Base-by-base conservation (phyloP, 2,888 invertebrate genomes). In the Xylocampa areola region DNA sequence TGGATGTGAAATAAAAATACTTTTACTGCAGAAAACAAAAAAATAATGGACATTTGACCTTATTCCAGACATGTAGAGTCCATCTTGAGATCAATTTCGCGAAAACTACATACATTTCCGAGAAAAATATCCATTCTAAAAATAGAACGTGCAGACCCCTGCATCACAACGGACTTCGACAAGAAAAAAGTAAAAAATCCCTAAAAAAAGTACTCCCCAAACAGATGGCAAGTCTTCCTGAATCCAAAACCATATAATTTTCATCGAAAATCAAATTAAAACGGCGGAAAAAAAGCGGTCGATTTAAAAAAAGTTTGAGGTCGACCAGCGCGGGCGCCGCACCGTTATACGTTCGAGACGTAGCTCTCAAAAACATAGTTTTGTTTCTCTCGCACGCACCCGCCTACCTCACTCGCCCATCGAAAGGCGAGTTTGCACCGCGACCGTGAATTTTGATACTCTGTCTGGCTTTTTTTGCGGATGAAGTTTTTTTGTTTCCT, bases 341-440 rank as follows among this genome's bases (percentile, higher is more conserved):
- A 85, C 89, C 91, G 91, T 90, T 90, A 91, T 68, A 52, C 68
- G 50, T 63, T 65, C 53, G 30, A 50, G 73, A 64, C 76, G 82
- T 57, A 64, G 73, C 74, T 72, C 73, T 66, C 61, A 41, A 55
- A 41, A 54, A 61, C 44, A 5, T 80, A 62, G 60, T 17, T 49
- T 76, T 47, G 71, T 89, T 89, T 84, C 88, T 48, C 75, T 92
- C 82, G 40, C 73, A 65, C 85, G 75, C 81, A 78, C 76, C 84
- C 90, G 89, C 91, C 91, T 87, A 89, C 90, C 80, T 62, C 80
- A 81, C 87, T 85, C 84, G 87, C 86, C 87, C 85, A 80, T 77
- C 76, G 79, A 80, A 80, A 76, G 79, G 80, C 85, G 82, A 75
- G 82, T 63, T 72, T 60, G 39, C 75, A 84, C 79, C 39, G 39